Conservation (phyloP, 2,113 vertebrate genomes). For the Orientallactaga bullata region DNA sequence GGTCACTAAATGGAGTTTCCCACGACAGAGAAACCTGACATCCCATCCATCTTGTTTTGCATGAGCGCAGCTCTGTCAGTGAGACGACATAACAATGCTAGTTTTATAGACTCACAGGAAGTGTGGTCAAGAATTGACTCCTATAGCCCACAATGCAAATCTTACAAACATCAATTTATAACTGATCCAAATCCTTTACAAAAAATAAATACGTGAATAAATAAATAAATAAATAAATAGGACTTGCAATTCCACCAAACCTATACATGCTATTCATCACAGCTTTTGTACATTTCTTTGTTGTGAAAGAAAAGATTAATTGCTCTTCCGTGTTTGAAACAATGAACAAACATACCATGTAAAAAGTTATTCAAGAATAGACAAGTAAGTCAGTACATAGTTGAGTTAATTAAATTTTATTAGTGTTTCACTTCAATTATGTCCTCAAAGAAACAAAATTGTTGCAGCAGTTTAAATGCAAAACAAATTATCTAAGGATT, state of each 20-base stretch:
- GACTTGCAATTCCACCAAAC: neutral
- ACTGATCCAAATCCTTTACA: neutral
- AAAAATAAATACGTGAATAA: neutral
- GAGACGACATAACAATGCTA: slow-evolving; percentile 81
- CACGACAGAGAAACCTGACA: slow-evolving; percentile 86
- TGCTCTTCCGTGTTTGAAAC: neutral
- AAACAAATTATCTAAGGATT: neutral
- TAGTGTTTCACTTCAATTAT: slow-evolving; percentile 45
- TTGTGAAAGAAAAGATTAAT: slow-evolving; percentile 65
- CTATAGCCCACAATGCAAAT: slow-evolving; percentile 57
- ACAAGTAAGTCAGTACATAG: neutral
- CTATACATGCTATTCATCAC: neutral
- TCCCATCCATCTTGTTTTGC: slow-evolving; percentile 89
- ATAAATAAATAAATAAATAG: no score
- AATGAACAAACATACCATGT: slow-evolving; percentile 39
- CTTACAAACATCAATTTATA: slow-evolving; percentile 20
- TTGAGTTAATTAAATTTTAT: slow-evolving; percentile 68
- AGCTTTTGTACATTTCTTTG: neutral
- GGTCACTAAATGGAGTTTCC: slow-evolving; percentile 88
- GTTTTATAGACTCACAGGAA: slow-evolving; percentile 85
- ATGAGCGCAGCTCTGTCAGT: slow-evolving; percentile 83
- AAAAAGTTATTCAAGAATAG: slow-evolving; percentile 53
- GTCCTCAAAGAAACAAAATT: slow-evolving; percentile 28
- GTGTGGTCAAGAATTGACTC: slow-evolving; percentile 79
- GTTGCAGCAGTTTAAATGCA: slow-evolving; percentile 4